Base-by-base conservation (phyloP, 2,888 invertebrate species). In the Rhyacophila evoluta region DNA sequence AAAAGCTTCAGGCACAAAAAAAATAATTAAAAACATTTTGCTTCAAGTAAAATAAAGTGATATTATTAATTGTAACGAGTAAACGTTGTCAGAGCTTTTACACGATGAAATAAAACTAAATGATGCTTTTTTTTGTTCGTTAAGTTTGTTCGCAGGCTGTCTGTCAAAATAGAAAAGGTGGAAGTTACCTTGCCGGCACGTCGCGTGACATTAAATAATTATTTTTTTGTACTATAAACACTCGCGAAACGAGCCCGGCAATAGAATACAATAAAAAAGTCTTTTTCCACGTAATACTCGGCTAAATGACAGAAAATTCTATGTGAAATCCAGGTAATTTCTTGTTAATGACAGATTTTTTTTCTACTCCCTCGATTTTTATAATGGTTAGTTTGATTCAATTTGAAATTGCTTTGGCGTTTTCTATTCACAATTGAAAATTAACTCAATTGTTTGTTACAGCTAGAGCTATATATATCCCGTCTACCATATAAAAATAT, bases 151-250 rank as follows among this genome's bases (percentile, higher is more conserved):
- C 55, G 55, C 69, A 10, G 38, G 33, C 72, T 75, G 69, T 71
- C 75, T 27, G 55, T 41, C 72, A 72, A 72, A 76, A 77, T 38
- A 15, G 55, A 33, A 69, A 77, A 72, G 29, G 29, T 75, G 70
- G 72, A 68, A 68, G 36, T 68, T 36, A 33, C 25, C 25, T 27
- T 67, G 67, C 55, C 11, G 33, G 33, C 68, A n/a, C 12, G 70
- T 78, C 27, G 78, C 78, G 78, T 78, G 78, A 73, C 38, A 38
- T 38, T 39, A 41, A 78, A 78, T 74, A 78, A 78, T 78, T 74
- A 78, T 75, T 75, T 67, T 37, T 36, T n/a, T 15, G 8, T 19
- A 55, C 19, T 55, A 55, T 55, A 28, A 75, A 75, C 75, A 75
- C 75, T 75, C 68, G 75, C 74, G 78, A 70, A 33, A 77, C 77